A percentile compares a stretch with the other conserved stretches of the same genome.
Conservation (phyloP, 2,888 invertebrate species). For the Tetheella fluctuosa region DNA sequence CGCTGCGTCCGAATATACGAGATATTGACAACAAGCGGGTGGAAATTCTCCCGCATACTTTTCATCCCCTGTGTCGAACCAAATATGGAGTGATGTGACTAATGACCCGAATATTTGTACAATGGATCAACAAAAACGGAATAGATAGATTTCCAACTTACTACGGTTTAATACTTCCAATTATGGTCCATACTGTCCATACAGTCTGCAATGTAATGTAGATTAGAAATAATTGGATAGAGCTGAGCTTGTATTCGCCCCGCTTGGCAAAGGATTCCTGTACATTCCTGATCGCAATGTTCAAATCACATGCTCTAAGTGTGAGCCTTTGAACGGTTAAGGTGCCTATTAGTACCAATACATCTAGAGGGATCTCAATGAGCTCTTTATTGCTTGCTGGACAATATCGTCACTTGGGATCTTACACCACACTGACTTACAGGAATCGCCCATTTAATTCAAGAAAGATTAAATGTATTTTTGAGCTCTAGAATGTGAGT, state of each 20-base stretch:
- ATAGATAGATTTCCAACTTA: background rate
- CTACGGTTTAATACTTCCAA: background rate
- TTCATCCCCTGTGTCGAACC: too few species aligned
- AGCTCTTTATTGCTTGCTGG: constrained; percentile 39
- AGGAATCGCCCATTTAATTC: background rate
- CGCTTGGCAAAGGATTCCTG: constrained; percentile 20
- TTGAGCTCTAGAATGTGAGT: background rate
- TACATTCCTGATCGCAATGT: constrained; percentile 10
- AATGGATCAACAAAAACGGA: background rate
- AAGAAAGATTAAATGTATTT: background rate
- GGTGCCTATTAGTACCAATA: constrained; percentile 27
- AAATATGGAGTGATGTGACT: too few species aligned
- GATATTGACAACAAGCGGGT: too few species aligned
- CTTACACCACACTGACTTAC: constrained; percentile 23
- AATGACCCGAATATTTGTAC: too few species aligned
- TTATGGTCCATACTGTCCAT: too few species aligned
- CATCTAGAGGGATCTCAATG: constrained; percentile 45
- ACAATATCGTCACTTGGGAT: constrained; percentile 23
- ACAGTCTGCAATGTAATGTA: constrained; percentile 7
- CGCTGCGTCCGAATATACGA: too few species aligned
- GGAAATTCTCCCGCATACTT: too few species aligned
- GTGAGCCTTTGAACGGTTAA: constrained; percentile 25
- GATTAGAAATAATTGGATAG: constrained; percentile 3
- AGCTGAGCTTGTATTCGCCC: background rate
- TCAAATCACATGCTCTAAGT: constrained; percentile 18